Base-by-base conservation (phyloP, 2,797 vertebrate species). In the Enteromius viviparus region DNA sequence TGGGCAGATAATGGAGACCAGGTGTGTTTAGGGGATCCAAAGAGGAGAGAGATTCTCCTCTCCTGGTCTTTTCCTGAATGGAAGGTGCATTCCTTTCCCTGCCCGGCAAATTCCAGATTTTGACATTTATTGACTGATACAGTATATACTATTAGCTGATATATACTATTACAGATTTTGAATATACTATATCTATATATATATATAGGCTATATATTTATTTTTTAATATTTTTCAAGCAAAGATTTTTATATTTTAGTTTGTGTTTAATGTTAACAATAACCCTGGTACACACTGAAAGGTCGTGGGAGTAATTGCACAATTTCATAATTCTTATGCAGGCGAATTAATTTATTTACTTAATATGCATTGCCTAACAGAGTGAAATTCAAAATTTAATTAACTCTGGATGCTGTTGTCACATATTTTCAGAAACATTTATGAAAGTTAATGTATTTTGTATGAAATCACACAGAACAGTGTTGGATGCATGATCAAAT, bases 1-100 rank as follows among this genome's bases (percentile, higher is more conserved):
- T 94, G 93, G 93, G 94, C 93, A 94, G 92, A 94, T 96, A 96
- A 96, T 96, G 90, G 94, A 94, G 94, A 94, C 94, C 96, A 96
- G 96, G 95, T 96, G 95, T 90, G 91, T 92, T 79, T 88, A 88
- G 89, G 90, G 95, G 93, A 94, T 90, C 86, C 88, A 90, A 92
- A 88, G 90, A 85, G 89, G 89, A 93, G 90, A 90, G 89, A 76
- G 87, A 87, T 91, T 88, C 90, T 87, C 90, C 82, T 74, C 87
- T 85, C 81, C 42, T 88, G 81, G 74, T n/a, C 47, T 82, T 37
- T 49, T 68, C 26, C 26, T 78, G 40, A 78, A 65, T 32, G 40
- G 23, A 40, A 65, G 40, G 42, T 32, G 72, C 51, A 40, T 40
- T 74, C 58, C 58, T 34, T 74, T 53, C 71, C 29, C 49, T 71